Conservation (phyloP, 2,113 vertebrate genomes). For the Silurus meridionalis region DNA sequence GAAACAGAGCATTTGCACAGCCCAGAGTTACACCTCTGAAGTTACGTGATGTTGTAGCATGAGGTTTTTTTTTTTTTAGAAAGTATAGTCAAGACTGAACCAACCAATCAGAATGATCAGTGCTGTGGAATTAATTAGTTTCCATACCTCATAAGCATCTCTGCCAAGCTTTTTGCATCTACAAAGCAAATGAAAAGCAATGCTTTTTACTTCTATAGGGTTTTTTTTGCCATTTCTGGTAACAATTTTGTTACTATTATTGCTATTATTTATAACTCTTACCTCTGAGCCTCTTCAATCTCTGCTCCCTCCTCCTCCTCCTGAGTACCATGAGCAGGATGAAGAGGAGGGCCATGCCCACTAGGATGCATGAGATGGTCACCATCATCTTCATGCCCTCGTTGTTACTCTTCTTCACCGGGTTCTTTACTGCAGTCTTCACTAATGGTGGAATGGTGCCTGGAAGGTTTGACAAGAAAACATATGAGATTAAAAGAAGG, state of each 20-base stretch:
- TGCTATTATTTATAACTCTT: constrained; percentile 54
- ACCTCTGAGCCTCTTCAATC: constrained; percentile 94
- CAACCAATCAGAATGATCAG: neutral
- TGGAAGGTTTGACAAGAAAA: constrained; percentile 57
- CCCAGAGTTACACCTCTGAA: neutral
- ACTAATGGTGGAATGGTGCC: constrained; percentile 97
- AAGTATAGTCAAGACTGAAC: too few relatives aligned
- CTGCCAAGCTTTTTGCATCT: constrained; percentile 99
- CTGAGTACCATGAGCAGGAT: constrained; percentile 87
- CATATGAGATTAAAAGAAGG: constrained; percentile 9
- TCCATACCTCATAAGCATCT: constrained; percentile 98
- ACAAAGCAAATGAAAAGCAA: constrained; percentile 63
- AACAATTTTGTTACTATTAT: too few relatives aligned
- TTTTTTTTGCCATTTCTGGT: too few relatives aligned
- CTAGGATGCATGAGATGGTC: constrained; percentile 93
- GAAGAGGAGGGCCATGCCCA: constrained; percentile 87
- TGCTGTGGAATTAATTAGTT: neutral
- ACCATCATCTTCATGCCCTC: constrained; percentile 97
- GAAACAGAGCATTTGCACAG: neutral
- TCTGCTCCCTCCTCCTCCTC: constrained; percentile 90
- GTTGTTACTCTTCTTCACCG: constrained; percentile 79
- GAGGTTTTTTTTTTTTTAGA: neutral
- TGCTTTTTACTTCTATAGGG: neutral
- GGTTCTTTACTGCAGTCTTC: constrained; percentile 87
- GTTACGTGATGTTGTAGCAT: neutral